These are phyloP conservation scores for Trisateles emortualis DNA, from an alignment of 2,888 invertebrate genomes.

Conservation along the genomic window DNA sequence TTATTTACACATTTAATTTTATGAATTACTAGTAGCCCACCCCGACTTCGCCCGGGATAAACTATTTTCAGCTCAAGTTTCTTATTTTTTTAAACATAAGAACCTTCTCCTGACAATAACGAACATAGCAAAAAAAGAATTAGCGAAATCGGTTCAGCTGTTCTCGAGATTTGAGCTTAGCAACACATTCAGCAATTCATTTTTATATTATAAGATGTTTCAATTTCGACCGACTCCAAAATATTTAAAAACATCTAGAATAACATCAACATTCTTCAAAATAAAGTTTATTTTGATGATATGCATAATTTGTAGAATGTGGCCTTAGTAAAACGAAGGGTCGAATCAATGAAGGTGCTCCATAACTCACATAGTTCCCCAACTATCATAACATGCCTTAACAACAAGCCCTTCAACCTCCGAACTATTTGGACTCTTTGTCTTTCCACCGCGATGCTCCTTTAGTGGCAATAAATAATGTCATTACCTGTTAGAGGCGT, in stretches of 20 bases:
- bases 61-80: too few relatives aligned
- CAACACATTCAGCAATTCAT: too few relatives aligned
- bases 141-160: too few relatives aligned
- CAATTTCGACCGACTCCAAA: neutral
- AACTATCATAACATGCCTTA: constrained; percentile 69
- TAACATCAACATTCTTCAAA: neutral
- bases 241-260: neutral
- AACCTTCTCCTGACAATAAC: too few relatives aligned
- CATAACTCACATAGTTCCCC: constrained; percentile 52
- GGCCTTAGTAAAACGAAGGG: constrained; percentile 37
- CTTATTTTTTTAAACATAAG: too few relatives aligned
- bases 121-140: too few relatives aligned
- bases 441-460: constrained; percentile 61
- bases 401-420: constrained; percentile 56
- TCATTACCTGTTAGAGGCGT: constrained; percentile 81
- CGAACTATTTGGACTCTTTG: constrained; percentile 73
- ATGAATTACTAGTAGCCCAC: too few relatives aligned
- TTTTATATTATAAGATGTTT: too few relatives aligned
- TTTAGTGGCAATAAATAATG: constrained; percentile 81
- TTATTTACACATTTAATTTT: too few relatives aligned
- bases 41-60: too few relatives aligned
- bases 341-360: constrained; percentile 50
- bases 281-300: constrained; percentile 47
- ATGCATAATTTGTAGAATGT: constrained; percentile 44
- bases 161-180: too few relatives aligned